Base-by-base conservation (phyloP, 2,888 invertebrate species). In the Noctua janthina region DNA sequence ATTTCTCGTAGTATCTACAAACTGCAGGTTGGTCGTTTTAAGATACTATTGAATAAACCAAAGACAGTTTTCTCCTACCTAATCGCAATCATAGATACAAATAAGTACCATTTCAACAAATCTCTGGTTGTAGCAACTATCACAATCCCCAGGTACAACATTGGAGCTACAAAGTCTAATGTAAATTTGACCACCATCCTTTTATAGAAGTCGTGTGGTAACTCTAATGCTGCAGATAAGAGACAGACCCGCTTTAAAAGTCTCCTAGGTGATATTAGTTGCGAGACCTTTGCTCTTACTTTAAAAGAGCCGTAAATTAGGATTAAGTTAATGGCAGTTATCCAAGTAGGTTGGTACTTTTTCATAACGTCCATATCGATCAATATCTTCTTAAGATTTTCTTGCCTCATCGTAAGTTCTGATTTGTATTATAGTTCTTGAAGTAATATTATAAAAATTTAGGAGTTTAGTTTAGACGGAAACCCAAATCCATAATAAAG, bases 121-220 rank as follows among this genome's bases (percentile, higher is more conserved):
- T 35, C 17, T 56, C 13, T 56, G 23, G 43, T 46, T 70, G 39
- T 51, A 51, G 11, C 51, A n/a, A 66, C 62, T 75, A 43, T 72
- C 35, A 17, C 59, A 80, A 17, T 46, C 67, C 29, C 69, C 6
- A 51, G 17, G 71, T 59, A 76, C 46, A 29, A 39, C 64, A 72
- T 75, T 72, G 20, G 56, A 74, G 43, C 77, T 74, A 77, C 71
- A 85, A 81, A 84, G 59, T 73, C 74, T 81, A 56, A 84, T 81
- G 81, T 81, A 59, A 81, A 76, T 84, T 77, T 71, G 51, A 73
- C 68, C 72, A 23, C 66, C n/a, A 17, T 23, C 82, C 82, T 20
- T 85, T 69, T 59, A 84, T 29, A 51, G 74, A 35, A 39, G 29
- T 20, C 29, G 39, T 78, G 66, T 66, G 70, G 64, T 75, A 74